Percentiles rank a stretch among this genome's conserved stretches.
phyloP scores from a whole-genome alignment of 2,113 vertebrate genomes.

The Xiphophorus couchianus region DNA sequence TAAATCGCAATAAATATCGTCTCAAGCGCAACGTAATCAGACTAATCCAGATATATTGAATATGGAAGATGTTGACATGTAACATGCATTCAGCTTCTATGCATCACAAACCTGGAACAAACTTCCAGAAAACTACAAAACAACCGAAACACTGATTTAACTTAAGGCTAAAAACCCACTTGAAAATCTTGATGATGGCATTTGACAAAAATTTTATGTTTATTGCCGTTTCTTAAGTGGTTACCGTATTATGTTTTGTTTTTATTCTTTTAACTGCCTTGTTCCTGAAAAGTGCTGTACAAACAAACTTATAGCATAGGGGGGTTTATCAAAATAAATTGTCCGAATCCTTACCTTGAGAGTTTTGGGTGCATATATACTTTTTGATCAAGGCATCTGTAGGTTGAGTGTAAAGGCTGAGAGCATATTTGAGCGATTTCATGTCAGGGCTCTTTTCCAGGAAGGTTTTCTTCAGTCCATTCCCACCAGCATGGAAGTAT shows the following conservation, averaged over 20 bases:
- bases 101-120: too few relatives aligned
- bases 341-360: slow-evolving; percentile 86
- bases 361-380: slow-evolving; percentile 94
- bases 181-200: too few relatives aligned
- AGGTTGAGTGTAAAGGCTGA: slow-evolving; percentile 97
- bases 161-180: too few relatives aligned
- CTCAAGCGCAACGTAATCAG: neutral
- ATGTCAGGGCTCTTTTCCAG: slow-evolving; percentile 96
- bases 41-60: neutral
- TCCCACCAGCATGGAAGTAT: slow-evolving; percentile 99
- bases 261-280: neutral
- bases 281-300: too few relatives aligned
- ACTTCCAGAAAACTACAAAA: too few relatives aligned
- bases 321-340: neutral
- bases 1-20: too few relatives aligned
- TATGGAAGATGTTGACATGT: neutral
- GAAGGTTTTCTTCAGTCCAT: slow-evolving; percentile 96
- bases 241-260: too few relatives aligned
- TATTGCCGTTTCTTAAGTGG: too few relatives aligned
- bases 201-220: too few relatives aligned
- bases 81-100: too few relatives aligned
- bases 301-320: too few relatives aligned
- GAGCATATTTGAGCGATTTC: slow-evolving; percentile 93
- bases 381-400: slow-evolving; percentile 98
- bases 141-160: too few relatives aligned